Conservation (phyloP, 2,888 invertebrate species). For the Oscheius sp. region DNA sequence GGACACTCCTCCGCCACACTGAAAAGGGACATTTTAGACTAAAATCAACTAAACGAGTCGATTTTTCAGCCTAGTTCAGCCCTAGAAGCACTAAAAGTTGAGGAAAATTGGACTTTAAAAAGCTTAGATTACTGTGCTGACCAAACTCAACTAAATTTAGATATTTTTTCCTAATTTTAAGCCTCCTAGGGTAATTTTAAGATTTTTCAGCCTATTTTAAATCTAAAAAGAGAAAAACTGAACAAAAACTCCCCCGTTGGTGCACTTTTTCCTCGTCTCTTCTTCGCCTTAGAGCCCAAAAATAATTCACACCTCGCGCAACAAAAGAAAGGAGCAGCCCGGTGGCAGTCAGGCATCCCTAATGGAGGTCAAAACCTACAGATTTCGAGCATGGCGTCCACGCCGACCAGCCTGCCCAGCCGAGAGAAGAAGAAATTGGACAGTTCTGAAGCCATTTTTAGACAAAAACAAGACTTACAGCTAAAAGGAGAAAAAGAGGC, state of each 20-base stretch:
- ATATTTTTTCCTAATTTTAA: too few relatives aligned
- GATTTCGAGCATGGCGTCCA: constrained; percentile 60
- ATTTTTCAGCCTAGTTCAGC: neutral
- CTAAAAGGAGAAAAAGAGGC: constrained; percentile 11
- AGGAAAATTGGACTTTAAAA: too few relatives aligned
- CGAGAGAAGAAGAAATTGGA: constrained; percentile 11
- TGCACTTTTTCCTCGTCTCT: neutral
- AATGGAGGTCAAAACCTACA: constrained; percentile 33
- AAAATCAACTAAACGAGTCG: neutral
- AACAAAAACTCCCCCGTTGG: too few relatives aligned
- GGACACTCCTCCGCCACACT: constrained; percentile 62
- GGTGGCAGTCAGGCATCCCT: neutral
- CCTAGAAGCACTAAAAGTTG: neutral
- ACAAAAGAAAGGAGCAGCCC: constrained; percentile 17
- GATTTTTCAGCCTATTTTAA: too few relatives aligned
- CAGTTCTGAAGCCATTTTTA: neutral
- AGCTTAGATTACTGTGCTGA: too few relatives aligned
- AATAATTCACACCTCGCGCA: neutral
- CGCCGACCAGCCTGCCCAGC: constrained; percentile 58
- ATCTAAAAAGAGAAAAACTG: too few relatives aligned
- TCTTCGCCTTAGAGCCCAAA: neutral
- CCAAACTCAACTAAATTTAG: too few relatives aligned
- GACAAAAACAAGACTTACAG: neutral
- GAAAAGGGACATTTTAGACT: constrained; percentile 6
- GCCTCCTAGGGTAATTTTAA: too few relatives aligned